Evolutionary conservation across 1,140 invertebrate species (phyloP), one percentile per base, ranked within the genome.

Genomic region (Mya arenaria): DNA sequence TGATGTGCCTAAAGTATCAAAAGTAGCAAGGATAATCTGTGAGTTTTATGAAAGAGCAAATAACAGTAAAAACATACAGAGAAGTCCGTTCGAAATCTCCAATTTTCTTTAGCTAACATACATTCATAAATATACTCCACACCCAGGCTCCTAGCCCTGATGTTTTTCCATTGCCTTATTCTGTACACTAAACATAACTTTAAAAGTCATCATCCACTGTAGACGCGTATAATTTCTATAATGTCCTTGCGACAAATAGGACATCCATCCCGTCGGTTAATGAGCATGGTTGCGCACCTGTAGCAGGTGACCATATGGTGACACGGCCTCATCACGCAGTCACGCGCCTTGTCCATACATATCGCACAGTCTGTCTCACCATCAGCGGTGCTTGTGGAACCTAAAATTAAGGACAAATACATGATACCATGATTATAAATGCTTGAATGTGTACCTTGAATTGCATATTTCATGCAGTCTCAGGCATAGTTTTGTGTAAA

Each of bases 221-320:
- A 92, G 25, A 93, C 91, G 62, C 83, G 81, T 32, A 92, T 90
- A 0, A 90, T 87, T 68, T 92, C 88, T 37, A 86, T 84, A 63
- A 94, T 94, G 30, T 91, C 90, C 66, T 92, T 92, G 15, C 94
- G 84, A 85, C 94, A 94, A 65, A 94, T 93, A 4, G 94, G 94
- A 83, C 94, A 94, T 15, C 89, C 90, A 86, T 94, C 94, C 34
- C 89, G 84, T 30, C 93, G 85, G 73, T 92, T 92, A 25, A 92
- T 86, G 13, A 94, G 86, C 69, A 93, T 85, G 30, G 89, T 89
- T 8, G 93, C 92, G 87, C 94, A 94, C 13, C 90, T 85, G 36
- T 89, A 88, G 83, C 94, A 94, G 0, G 93, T 93, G 60, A 94
- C 91, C 88, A 94, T 90, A 88, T 94, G 94, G 85, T 94, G 93